A percentile compares a stretch with the other conserved stretches of the same genome.
These are phyloP conservation scores for Physocephala rufipes DNA, from an alignment of 2,888 invertebrate species.

Conservation along the genomic window DNA sequence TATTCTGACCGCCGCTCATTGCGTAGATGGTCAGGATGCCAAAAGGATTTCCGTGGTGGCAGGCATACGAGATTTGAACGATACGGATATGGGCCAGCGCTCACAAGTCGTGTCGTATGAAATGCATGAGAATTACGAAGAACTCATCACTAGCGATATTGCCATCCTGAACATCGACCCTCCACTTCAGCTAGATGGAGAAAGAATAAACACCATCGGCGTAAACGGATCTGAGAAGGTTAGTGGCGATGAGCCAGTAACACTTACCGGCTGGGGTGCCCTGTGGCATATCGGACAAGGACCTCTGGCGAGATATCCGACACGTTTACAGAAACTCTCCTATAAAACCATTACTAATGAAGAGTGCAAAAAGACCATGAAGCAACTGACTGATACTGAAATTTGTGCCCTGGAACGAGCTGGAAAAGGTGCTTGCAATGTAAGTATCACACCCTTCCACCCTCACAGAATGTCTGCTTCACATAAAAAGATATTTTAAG, in stretches of 20 bases:
- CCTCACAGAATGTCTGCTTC: neutral
- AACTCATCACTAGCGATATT: slow-evolving; percentile 61
- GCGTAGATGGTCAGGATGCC: slow-evolving; percentile 59
- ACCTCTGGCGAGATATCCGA: slow-evolving; percentile 58
- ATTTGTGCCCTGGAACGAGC: slow-evolving; percentile 62
- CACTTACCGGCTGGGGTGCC: slow-evolving; percentile 63
- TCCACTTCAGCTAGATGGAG: slow-evolving; percentile 54
- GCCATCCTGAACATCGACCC: slow-evolving; percentile 60
- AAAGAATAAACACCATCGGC: slow-evolving; percentile 64
- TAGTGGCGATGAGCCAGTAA: slow-evolving; percentile 53
- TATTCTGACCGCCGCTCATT: slow-evolving; percentile 64
- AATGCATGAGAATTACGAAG: slow-evolving; percentile 60
- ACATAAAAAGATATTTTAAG: too few relatives aligned
- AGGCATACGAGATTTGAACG: slow-evolving; percentile 55
- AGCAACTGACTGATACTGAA: slow-evolving; percentile 61
- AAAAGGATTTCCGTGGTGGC: slow-evolving; percentile 55
- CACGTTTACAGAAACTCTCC: slow-evolving; percentile 55
- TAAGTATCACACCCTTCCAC: slow-evolving; percentile 46
- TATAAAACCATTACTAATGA: slow-evolving; percentile 59
- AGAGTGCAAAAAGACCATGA: slow-evolving; percentile 55
- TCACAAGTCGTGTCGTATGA: slow-evolving; percentile 56
- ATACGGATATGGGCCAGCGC: slow-evolving; percentile 50
- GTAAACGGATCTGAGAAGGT: slow-evolving; percentile 55
- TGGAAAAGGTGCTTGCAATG: slow-evolving; percentile 64
- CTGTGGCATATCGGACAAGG: slow-evolving; percentile 59